phyloP scores from a whole-genome alignment of 1,140 invertebrate genomes.

The Aphis gossypii region DNA sequence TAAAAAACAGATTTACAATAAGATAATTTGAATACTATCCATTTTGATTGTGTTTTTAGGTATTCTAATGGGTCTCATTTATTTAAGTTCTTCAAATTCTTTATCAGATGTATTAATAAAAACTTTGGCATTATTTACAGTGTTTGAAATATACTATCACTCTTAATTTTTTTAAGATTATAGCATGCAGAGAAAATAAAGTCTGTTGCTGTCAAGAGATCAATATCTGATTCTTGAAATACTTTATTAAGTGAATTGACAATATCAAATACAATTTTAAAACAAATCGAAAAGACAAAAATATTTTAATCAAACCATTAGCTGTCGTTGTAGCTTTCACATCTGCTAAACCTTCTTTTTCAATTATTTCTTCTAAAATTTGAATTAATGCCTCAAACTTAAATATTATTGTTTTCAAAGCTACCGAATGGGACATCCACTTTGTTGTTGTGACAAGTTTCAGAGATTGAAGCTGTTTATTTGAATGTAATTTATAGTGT shows the following conservation, averaged over 20 bases:
- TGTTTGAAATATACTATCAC: not conserved
- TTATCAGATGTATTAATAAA: not conserved
- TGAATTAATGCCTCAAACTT: not conserved
- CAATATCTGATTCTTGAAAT: conserved; percentile 22
- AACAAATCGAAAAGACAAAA: not conserved
- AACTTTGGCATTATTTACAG: not conserved
- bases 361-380: not conserved
- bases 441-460: not conserved
- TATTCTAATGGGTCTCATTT: not conserved
- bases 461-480: not conserved
- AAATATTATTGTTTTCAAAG: not conserved
- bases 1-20: not conserved
- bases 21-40: not conserved
- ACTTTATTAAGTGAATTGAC: not conserved
- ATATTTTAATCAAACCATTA: not conserved
- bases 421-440: not conserved
- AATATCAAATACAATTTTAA: conserved; percentile 4
- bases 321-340: not conserved
- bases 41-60: not conserved
- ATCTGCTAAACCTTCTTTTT: conserved; percentile 3
- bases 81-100: not conserved
- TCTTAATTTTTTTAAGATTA: not conserved
- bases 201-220: not conserved
- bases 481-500: not conserved
- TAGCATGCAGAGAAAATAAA: not conserved